Percentiles rank a stretch among this genome's conserved stretches.
Evolutionary conservation across 92 coral and sea anemone genomes (phyloP).

Genomic region (Parazoanthus darwini): DNA sequence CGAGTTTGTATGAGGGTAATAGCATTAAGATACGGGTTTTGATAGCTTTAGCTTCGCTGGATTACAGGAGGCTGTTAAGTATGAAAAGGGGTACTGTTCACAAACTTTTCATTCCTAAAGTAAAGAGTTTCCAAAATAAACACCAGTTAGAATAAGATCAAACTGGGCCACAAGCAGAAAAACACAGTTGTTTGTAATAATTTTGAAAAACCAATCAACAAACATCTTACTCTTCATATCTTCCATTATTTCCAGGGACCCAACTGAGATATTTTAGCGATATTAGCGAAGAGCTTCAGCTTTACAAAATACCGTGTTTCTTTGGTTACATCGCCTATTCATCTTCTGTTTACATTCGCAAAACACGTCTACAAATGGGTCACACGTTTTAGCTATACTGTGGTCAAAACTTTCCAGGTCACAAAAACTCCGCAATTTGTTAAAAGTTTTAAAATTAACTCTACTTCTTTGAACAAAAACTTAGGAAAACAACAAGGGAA

Average conservation of each 20-base stretch:
- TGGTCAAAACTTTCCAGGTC: conserved; percentile 8
- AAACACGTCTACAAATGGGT: conserved; percentile 45
- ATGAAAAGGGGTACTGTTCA: conserved; percentile 22
- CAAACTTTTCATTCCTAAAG: conserved; percentile 33
- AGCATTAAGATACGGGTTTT: conserved; percentile 30
- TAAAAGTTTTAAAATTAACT: conserved; percentile 23
- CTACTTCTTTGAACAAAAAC: neutral
- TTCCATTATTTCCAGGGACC: conserved; percentile 15
- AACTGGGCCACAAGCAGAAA: conserved; percentile 37
- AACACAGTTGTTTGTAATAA: conserved; percentile 31
- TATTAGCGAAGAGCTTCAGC: neutral
- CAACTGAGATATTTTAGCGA: conserved; percentile 13
- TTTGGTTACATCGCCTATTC: conserved; percentile 6
- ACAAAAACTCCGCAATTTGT: conserved; percentile 16
- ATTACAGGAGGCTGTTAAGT: conserved; percentile 16
- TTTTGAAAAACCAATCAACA: conserved; percentile 30
- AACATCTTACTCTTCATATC: conserved; percentile 22
- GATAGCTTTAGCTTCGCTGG: conserved; percentile 30
- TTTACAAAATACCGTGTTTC: neutral
- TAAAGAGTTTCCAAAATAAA: conserved; percentile 30
- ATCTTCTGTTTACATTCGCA: conserved; percentile 54
- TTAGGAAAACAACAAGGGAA: conserved; percentile 4
- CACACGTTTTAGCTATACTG: conserved; percentile 46
- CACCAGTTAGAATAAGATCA: conserved; percentile 12
- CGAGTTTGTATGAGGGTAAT: conserved; percentile 28